Percentiles rank a stretch among this genome's conserved stretches.
phyloP scores from a whole-genome alignment of 2,797 vertebrate species.

The Brachyrhaphis roseni region DNA sequence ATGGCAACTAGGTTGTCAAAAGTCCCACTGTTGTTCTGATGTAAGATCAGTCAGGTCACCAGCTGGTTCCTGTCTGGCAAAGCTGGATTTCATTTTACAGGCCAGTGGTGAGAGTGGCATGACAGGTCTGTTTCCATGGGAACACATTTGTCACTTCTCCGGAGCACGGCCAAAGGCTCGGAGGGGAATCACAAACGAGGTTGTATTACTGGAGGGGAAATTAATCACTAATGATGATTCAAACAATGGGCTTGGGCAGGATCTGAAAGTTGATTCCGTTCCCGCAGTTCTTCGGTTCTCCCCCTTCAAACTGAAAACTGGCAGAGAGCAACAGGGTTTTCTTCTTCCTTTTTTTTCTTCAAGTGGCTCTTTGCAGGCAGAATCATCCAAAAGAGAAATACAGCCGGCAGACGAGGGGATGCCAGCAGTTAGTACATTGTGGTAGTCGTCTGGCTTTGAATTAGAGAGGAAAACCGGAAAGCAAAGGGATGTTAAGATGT shows the following conservation, averaged over 20 bases:
- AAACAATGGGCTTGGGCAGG: slow-evolving; percentile 48
- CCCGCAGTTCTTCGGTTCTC: slow-evolving; percentile 28
- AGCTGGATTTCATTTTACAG: slow-evolving; percentile 69
- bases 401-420: slow-evolving; percentile 27
- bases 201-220: slow-evolving; percentile 57
- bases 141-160: slow-evolving; percentile 67
- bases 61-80: slow-evolving; percentile 70
- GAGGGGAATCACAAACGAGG: slow-evolving; percentile 67
- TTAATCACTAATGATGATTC: slow-evolving; percentile 76
- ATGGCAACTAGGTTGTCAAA: slow-evolving; percentile 68
- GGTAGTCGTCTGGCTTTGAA: slow-evolving; percentile 49
- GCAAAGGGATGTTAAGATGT: slow-evolving; percentile 45
- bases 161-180: slow-evolving; percentile 52
- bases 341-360: neutral
- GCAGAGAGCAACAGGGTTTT: slow-evolving; percentile 19
- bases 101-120: slow-evolving; percentile 63
- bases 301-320: slow-evolving; percentile 40
- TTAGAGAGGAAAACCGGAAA: slow-evolving; percentile 47
- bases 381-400: slow-evolving; percentile 44
- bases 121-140: slow-evolving; percentile 80
- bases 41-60: slow-evolving; percentile 76
- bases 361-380: slow-evolving; percentile 37
- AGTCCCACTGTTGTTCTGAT: slow-evolving; percentile 65
- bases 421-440: slow-evolving; percentile 42
- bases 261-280: slow-evolving; percentile 36